Percentiles rank a stretch among this genome's conserved stretches.
Evolutionary conservation across 2,797 vertebrate genomes (phyloP).

Genomic region (Psittacula echo): DNA sequence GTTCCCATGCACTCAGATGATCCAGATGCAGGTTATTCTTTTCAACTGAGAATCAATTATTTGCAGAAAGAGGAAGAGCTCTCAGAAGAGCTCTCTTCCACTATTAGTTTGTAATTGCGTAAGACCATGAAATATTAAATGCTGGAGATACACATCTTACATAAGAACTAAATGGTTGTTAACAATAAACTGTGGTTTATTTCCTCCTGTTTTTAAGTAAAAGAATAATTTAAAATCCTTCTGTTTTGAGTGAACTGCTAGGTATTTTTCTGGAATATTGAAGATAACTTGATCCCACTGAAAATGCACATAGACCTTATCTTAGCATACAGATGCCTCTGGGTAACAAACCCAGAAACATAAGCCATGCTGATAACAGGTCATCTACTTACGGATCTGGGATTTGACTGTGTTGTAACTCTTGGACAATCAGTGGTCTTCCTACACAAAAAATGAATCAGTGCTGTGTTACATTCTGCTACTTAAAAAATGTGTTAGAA

Average conservation of each 20-base stretch:
- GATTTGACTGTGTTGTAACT: background rate
- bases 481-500: background rate
- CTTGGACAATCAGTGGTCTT: background rate
- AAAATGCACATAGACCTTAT: background rate
- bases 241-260: background rate
- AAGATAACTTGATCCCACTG: background rate
- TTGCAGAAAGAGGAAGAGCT: background rate
- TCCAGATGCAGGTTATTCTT: conserved; percentile 2
- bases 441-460: background rate
- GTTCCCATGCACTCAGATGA: background rate
- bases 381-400: background rate
- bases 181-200: background rate
- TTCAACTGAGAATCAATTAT: conserved; percentile 7
- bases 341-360: background rate
- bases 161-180: background rate
- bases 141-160: background rate
- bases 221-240: background rate
- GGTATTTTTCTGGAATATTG: background rate
- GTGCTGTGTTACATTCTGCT: background rate
- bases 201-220: background rate
- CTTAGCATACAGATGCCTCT: background rate
- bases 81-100: background rate
- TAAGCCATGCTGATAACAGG: background rate
- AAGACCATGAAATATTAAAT: conserved; percentile 18
- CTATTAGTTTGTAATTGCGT: background rate